Base-by-base conservation (phyloP, 2,113 vertebrate species). In the Prochilodus magdalenae region DNA sequence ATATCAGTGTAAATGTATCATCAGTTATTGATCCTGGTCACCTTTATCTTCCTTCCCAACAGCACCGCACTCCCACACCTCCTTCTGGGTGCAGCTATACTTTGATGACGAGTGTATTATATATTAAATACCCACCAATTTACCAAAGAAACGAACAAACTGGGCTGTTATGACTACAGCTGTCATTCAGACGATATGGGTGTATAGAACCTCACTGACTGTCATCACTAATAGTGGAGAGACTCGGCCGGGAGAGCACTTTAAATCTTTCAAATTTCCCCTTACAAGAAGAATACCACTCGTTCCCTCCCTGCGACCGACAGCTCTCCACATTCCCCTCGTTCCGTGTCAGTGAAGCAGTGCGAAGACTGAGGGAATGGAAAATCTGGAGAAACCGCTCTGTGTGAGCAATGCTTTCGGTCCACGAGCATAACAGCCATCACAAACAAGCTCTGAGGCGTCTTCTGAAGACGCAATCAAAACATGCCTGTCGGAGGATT, bases 191-290 rank as follows among this genome's bases (percentile, higher is more conserved):
- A 55, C 5, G 20, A 22, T 6, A 55, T 1, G 18, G 14, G 6
- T 13, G 5, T 22, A 55, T 22, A 55, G 53, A 55, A 55, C 3
- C 53, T 22, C 20, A 5, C 1, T 22, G 53, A 5, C 20, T 55
- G 53, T 55, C 53, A 55, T 6, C 53, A 55, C 16, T 18, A 51
- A 18, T 7, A 51, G 49, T 15, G 16, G 49, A 51, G 49, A 16
- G 22, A 55, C 53, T 55, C 53, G 1, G 53, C 18, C 22, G 53
- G n/a, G 18, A 20, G 53, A n/a, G 24, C n/a, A 60, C 53, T 72
- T 75, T 74, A 29, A 73, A 40, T 33, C 75, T 67, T 60, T 73
- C 57, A 69, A 47, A 74, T 79, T 62, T 70, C 60, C 63, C n/a
- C 51, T 55, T 36, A 44, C 69, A 63, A 65, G 69, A 72, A 78